Evolutionary conservation across 2,888 invertebrate genomes (phyloP).

Genomic region (Eurytoma californica): DNA sequence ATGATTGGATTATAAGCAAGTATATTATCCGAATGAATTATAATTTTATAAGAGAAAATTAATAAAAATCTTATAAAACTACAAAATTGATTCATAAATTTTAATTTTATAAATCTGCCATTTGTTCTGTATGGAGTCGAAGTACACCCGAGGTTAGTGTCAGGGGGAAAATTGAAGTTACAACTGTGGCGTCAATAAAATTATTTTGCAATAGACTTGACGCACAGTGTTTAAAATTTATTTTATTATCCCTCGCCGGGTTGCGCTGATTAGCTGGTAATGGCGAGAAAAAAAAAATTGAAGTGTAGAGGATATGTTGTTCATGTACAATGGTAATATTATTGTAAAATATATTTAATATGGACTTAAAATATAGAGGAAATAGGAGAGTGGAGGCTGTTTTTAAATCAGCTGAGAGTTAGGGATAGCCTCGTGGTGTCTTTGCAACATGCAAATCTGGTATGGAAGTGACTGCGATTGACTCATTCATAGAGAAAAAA

Average conservation of each 20-base stretch:
- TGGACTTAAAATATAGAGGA: conserved; percentile 66
- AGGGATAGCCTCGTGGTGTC: conserved; percentile 57
- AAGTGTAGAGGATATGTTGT: conserved; percentile 73
- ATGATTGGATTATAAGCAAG: conserved; percentile 41
- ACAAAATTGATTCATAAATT: conserved; percentile 52
- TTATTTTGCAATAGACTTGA: conserved; percentile 46
- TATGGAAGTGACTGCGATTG: conserved; percentile 66
- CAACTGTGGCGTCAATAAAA: conserved; percentile 47
- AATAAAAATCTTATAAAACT: conserved; percentile 54
- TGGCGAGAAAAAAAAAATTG: conserved; percentile 59
- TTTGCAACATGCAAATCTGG: conserved; percentile 64
- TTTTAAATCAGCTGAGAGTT: conserved; percentile 67
- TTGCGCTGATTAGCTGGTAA: conserved; percentile 66
- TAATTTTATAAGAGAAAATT: conserved; percentile 50
- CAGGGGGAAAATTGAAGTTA: conserved; percentile 2
- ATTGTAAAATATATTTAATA: conserved; percentile 75
- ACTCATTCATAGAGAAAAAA: conserved; percentile 66
- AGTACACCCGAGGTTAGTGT: conserved; percentile 49
- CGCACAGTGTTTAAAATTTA: conserved; percentile 44
- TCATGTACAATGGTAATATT: conserved; percentile 74
- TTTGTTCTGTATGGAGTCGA: conserved; percentile 40
- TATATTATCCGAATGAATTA: conserved; percentile 47
- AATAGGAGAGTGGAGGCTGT: conserved; percentile 63
- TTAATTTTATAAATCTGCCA: conserved; percentile 35
- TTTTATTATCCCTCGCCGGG: conserved; percentile 32